Base-by-base conservation (phyloP, 2,888 invertebrate species). In the Chaetoderma sp. region DNA sequence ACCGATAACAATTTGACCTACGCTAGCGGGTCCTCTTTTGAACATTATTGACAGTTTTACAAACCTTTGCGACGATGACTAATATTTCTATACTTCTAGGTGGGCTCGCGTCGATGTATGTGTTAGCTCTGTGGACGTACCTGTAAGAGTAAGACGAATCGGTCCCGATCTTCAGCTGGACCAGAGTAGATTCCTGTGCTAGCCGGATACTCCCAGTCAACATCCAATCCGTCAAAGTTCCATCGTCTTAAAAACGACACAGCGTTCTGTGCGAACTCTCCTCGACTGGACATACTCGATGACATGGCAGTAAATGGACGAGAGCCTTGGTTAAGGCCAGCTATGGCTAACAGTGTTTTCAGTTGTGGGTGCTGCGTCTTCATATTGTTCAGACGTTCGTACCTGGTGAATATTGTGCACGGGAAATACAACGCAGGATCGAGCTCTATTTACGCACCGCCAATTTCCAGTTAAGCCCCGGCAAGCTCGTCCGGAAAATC, bases 241-340 rank as follows among this genome's bases (percentile, higher is more conserved):
- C 75, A 60, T 32, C 74, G 63, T 30, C 79, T 67, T 49, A 82
- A 65, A 72, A 76, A 83, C 8, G 58, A 28, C 1, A 83, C 72
- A 10, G 74, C 54, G 1, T 71, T 72, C 6, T 54, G 62, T 16
- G 79, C 77, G 62, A 84, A 84, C 18, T 77, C 75, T n/a, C 58
- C 55, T 6, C 80, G 65, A 63, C 69, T 74, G 5, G 69, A 69
- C 10, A 52, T 61, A 0, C 76, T 68, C 4, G 75, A 62, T 16
- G 80, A 79, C 78, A 85, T 79, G 6, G 62, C 33, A 3, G 79
- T 77, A 67, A 83, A 83, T 6, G 79, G 90, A 28, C 91, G 91
- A 0, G 92, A 90, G 0, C 95, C 96, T 85, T 96, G 95, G 0
- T 94, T 95, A 96, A 96, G 96, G 1, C 97, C 97, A n/a, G 97